phyloP scores from a whole-genome alignment of 2,797 vertebrate genomes.

The Hirundo rustica region DNA sequence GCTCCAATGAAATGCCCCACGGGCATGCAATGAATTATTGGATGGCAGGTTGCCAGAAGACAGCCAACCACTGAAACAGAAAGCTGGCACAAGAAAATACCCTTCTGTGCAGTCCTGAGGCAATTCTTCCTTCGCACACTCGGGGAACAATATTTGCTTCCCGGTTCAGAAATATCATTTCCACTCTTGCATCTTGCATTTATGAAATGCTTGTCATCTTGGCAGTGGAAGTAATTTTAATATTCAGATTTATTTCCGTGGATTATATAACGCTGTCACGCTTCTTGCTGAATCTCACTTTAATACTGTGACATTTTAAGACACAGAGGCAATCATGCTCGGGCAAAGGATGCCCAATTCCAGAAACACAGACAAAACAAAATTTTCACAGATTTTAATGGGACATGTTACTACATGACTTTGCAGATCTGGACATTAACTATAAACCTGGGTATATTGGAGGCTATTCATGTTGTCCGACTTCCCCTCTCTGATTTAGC shows the following conservation, averaged over 20 bases:
- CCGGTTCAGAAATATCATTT: neutral
- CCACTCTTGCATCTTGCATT: neutral
- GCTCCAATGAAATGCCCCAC: neutral
- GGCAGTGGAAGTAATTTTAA: neutral
- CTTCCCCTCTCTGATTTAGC: neutral
- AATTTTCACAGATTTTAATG: neutral
- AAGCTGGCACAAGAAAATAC: neutral
- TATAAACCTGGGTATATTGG: neutral
- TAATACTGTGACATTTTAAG: neutral
- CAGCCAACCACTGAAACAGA: neutral
- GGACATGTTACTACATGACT: neutral
- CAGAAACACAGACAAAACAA: neutral
- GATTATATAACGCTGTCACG: neutral
- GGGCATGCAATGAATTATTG: conserved; percentile 25
- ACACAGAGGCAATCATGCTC: neutral
- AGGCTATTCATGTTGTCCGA: neutral
- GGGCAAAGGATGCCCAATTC: neutral
- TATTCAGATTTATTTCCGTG: neutral
- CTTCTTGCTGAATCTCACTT: neutral
- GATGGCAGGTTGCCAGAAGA: conserved; percentile 4
- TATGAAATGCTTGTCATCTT: neutral
- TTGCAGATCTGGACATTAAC: neutral
- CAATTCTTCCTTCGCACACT: neutral
- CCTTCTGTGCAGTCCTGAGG: neutral
- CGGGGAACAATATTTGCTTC: neutral